Evolutionary conservation across 1,140 invertebrate genomes (phyloP), one percentile per base, ranked within the genome.

Genomic region (Latrodectus geometricus): DNA sequence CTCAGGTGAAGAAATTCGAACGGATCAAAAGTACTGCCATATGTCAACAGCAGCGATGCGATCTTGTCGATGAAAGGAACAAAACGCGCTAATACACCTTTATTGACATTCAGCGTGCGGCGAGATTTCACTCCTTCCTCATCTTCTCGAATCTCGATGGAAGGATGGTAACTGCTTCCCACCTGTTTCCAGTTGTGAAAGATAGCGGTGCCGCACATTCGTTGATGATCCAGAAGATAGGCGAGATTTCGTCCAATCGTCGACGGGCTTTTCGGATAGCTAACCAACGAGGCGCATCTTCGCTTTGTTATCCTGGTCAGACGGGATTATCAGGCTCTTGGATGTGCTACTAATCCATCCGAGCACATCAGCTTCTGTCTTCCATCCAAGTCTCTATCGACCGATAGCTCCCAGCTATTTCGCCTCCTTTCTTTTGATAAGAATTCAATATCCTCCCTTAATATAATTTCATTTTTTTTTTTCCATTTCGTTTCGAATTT

Each of bases 301-400:
- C 9, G 12, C 52, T 69, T 69, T 69, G 68, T 69, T 54, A 23
- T 76, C 49, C 74, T 54, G 49, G n/a, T 54, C 52, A 21, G 49
- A n/a, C 9, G 52, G 52, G 52, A 76, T 76, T 56, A 54, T 76
- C 12, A 21, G n/a, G 61, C n/a, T 15, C 15, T 48, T 0, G 17
- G 17, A 12, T 76, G 74, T 76, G 74, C 74, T 23, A 76, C 50
- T 76, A 76, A 76, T 15, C 15, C 74, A 76, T 76, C 74, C 74
- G 50, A 56, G 74, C 74, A 73, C 23, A 73, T 73, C 70, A 21
- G 4, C n/a, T 14, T 14, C 0, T 61, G 11, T 17, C 54, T 61
- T 61, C 54, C 54, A 61, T 61, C 54, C 68, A 5, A 12, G 35
- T n/a, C 70, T 50, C 70, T 49, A 73, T 23, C 70, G 70, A 73